Evolutionary conservation across 2,113 vertebrate genomes (phyloP).

Genomic region (Indri indri): DNA sequence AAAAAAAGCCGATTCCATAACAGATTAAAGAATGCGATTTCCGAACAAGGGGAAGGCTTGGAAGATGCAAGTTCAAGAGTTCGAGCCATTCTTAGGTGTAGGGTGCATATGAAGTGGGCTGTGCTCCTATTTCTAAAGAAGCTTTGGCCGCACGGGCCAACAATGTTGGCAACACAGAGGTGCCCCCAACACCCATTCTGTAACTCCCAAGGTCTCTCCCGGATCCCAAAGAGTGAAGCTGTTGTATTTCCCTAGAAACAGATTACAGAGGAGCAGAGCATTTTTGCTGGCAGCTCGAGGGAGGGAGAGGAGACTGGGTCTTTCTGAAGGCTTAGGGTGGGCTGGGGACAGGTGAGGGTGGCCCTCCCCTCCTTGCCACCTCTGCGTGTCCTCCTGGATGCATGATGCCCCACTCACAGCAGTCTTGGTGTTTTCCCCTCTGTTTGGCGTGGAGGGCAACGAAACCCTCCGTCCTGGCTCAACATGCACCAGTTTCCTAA

Average conservation of each 20-base stretch:
- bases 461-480: neutral
- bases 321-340: neutral
- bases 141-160: neutral
- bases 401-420: rapidly evolving
- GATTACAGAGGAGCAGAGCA: neutral
- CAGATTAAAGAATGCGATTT: neutral
- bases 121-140: neutral
- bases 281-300: neutral
- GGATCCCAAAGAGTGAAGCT: neutral
- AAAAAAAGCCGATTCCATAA: too few relatives aligned
- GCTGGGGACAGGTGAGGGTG: neutral
- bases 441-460: neutral
- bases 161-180: rapidly evolving
- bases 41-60: neutral
- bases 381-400: rapidly evolving
- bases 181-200: neutral
- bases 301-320: neutral
- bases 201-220: rapidly evolving
- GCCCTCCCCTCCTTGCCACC: too few relatives aligned
- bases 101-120: neutral
- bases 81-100: neutral
- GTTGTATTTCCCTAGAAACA: neutral
- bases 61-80: neutral
- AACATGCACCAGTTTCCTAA: neutral
- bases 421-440: neutral